Conservation (phyloP, 2,888 invertebrate species). For the Ellobium chinense region DNA sequence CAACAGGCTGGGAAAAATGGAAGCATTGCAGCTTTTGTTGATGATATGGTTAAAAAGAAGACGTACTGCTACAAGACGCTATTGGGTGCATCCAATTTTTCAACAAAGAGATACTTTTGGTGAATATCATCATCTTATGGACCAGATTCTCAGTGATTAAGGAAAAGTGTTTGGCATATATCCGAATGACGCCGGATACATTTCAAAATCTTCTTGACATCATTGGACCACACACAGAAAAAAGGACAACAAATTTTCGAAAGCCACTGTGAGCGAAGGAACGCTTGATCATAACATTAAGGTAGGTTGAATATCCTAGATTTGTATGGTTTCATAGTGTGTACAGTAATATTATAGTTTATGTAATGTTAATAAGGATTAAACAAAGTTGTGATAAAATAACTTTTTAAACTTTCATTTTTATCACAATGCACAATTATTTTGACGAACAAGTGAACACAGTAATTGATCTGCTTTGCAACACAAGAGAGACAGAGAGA, state of each 20-base stretch:
- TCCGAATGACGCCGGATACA: constrained; percentile 1
- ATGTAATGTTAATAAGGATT: too few species aligned
- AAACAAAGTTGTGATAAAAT: background rate
- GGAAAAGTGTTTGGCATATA: constrained; percentile 16
- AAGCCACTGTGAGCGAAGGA: constrained; percentile 16
- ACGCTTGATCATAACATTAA: constrained; percentile 26
- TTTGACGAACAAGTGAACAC: background rate
- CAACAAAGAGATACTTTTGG: background rate
- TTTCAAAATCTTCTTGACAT: constrained; percentile 2
- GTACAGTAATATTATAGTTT: background rate
- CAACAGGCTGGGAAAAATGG: background rate
- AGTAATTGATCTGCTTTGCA: too few species aligned
- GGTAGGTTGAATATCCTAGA: background rate
- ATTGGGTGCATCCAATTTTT: constrained; percentile 10
- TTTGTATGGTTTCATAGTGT: background rate
- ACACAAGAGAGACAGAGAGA: too few species aligned
- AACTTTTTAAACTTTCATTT: background rate
- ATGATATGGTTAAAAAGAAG: background rate
- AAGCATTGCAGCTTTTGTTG: constrained; percentile 6
- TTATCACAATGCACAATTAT: background rate
- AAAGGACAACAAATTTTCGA: constrained; percentile 13
- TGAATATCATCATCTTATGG: constrained; percentile 19
- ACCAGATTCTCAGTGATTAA: background rate
- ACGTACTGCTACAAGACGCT: background rate
- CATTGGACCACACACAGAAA: background rate